These are phyloP conservation scores for Luperina testacea DNA, from an alignment of 2,888 invertebrate genomes.

Conservation along the genomic window DNA sequence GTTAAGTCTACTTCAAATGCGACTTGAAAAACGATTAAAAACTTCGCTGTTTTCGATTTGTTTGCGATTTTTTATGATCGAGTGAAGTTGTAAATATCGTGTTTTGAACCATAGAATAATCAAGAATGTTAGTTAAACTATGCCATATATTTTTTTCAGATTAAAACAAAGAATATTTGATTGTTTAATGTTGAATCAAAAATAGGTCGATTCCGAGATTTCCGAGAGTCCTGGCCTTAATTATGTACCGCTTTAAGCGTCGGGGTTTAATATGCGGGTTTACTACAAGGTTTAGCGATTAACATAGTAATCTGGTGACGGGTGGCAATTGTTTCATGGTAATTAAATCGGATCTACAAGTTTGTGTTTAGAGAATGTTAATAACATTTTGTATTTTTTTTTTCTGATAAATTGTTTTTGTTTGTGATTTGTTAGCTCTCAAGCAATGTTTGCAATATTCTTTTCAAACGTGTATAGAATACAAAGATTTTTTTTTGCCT, in stretches of 20 bases:
- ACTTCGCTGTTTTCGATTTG: no score
- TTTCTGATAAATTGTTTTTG: background rate
- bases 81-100: no score
- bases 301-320: constrained; percentile 14
- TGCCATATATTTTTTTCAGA: no score
- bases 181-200: no score
- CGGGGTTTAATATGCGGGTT: constrained; percentile 49
- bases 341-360: constrained; percentile 19
- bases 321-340: constrained; percentile 30
- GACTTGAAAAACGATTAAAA: no score
- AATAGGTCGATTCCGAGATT: no score
- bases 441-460: background rate
- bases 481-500: background rate
- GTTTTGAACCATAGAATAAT: no score
- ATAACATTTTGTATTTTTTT: background rate
- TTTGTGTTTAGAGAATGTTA: background rate
- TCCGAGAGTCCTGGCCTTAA: no score
- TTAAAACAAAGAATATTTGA: no score
- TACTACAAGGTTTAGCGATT: constrained; percentile 34
- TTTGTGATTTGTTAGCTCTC: background rate
- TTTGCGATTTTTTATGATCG: no score
- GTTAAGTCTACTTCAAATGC: no score
- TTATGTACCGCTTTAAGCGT: constrained; percentile 52
- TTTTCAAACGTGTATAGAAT: background rate
- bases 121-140: no score